Evolutionary conservation across 2,888 invertebrate genomes (phyloP), one percentile per base, ranked within the genome.

Genomic region (Diarsia dahlii): DNA sequence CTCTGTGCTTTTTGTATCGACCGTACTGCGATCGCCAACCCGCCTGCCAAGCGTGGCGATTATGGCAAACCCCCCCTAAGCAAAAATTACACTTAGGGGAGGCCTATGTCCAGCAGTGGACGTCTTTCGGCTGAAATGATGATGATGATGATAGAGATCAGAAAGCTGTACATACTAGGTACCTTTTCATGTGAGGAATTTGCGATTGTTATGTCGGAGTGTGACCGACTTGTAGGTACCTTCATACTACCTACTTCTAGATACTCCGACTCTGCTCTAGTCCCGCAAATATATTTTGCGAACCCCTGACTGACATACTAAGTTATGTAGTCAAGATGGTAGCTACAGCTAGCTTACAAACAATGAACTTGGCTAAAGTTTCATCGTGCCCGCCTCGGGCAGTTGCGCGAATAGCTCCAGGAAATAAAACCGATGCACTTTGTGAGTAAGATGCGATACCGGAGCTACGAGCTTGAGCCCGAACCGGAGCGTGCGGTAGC

Each of bases 291-390:
- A 0, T 39, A 39, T 54, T n/a, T 12, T 1, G 10, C 10, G 3
- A 4, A 54, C 54, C n/a, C 3, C n/a, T 10, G 54, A 52, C n/a
- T 52, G n/a, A n/a, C 15, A 12, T 9, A 45, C n/a, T 50, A 50
- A 20, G 34, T 15, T n/a, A 34, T 13, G 50, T 46, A 52, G 68
- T 23, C 58, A 73, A 73, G 74, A 65, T 48, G 64, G 39, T 54
- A 20, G 52, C 74, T 3, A 54, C 54, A 54, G n/a, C n/a, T n/a
- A 23, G 39, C 54, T 56, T 48, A 50, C 45, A 66, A 52, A 50
- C 45, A 66, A 52, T 66, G 50, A 80, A 66, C 62, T 66, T 66
- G 66, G 60, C 56, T 23, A 74, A 66, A 66, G 50, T 62, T 62
- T 70, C 52, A 23, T 67, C 34, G 12, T 67, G 45, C 62, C 46